phyloP scores from a whole-genome alignment of 64 coral and sea anemone species.

The Stylophora pistillata region DNA sequence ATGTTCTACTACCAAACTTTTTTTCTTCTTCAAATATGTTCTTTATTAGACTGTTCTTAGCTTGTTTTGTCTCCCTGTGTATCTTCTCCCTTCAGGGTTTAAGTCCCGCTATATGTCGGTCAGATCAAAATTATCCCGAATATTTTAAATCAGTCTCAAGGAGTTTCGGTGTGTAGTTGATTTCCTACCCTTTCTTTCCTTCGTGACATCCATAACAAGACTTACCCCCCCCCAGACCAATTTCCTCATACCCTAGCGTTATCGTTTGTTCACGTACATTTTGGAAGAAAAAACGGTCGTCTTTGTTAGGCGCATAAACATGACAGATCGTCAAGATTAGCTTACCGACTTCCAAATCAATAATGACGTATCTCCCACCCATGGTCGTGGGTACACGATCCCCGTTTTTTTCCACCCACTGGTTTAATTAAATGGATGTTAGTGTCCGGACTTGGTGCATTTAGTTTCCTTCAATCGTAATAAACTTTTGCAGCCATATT shows the following conservation, averaged over 20 bases:
- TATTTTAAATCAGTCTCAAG: neutral
- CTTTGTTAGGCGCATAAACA: conserved; percentile 25
- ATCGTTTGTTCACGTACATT: too few species aligned
- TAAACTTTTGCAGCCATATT: too few species aligned
- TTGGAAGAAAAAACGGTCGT: too few species aligned
- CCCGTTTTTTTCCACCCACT: too few species aligned
- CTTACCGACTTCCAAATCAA: conserved; percentile 10
- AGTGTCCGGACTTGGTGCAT: too few species aligned
- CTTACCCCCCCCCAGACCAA: conserved; percentile 11
- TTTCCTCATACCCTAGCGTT: neutral
- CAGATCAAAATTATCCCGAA: neutral
- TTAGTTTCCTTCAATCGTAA: too few species aligned
- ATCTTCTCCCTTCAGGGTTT: conserved; percentile 6
- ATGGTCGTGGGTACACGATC: too few species aligned
- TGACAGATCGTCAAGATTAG: neutral
- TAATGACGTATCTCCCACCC: conserved; percentile 20
- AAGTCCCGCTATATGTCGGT: conserved; percentile 14
- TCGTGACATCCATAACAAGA: neutral
- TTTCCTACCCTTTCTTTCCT: conserved; percentile 20
- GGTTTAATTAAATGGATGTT: too few species aligned
- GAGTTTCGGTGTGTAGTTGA: neutral
- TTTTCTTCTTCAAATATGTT: too few species aligned
- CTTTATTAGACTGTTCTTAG: too few species aligned
- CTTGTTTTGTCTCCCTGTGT: neutral
- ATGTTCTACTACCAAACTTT: too few species aligned